Percentiles rank a stretch among this genome's conserved stretches.
These are phyloP conservation scores for Ranitomeya imitator DNA, from an alignment of 2,113 vertebrate species.

Conservation along the genomic window DNA sequence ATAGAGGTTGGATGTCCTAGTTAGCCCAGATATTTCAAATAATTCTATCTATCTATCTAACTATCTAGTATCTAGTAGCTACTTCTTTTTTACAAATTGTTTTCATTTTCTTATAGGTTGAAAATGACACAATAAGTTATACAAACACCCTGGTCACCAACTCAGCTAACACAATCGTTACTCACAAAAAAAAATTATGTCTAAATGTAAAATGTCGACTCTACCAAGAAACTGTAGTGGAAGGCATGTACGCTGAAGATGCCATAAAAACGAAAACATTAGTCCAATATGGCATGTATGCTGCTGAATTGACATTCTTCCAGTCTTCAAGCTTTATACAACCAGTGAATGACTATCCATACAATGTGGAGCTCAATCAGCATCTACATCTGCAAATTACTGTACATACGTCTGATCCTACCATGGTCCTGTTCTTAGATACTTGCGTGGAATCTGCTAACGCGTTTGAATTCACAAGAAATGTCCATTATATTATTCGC, in stretches of 20 bases:
- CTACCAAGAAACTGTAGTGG: not conserved
- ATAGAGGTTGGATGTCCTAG: too few relatives aligned
- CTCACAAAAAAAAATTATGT: not conserved
- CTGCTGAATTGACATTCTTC: conserved; percentile 60
- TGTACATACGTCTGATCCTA: conserved; percentile 49
- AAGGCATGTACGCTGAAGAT: conserved; percentile 22
- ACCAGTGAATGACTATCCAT: not conserved
- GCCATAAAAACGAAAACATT: not conserved
- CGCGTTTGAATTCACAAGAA: conserved; percentile 58
- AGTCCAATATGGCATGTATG: conserved; percentile 41
- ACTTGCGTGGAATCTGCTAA: conserved; percentile 67
- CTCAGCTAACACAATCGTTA: conserved; percentile 13
- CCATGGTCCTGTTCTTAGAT: conserved; percentile 61
- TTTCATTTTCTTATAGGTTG: conserved; percentile 47
- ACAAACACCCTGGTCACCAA: conserved; percentile 44
- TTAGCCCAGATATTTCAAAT: too few relatives aligned
- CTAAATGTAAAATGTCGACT: conserved; percentile 56
- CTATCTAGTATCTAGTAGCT: not conserved
- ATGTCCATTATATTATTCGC: conserved; percentile 20
- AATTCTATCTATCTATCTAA: too few relatives aligned
- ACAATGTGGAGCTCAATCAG: conserved; percentile 45
- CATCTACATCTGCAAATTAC: conserved; percentile 64
- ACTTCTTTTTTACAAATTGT: not conserved
- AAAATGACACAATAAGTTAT: conserved; percentile 35
- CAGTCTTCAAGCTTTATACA: not conserved